phyloP scores from a whole-genome alignment of 2,888 invertebrate genomes.

The Phengaris alcon region DNA sequence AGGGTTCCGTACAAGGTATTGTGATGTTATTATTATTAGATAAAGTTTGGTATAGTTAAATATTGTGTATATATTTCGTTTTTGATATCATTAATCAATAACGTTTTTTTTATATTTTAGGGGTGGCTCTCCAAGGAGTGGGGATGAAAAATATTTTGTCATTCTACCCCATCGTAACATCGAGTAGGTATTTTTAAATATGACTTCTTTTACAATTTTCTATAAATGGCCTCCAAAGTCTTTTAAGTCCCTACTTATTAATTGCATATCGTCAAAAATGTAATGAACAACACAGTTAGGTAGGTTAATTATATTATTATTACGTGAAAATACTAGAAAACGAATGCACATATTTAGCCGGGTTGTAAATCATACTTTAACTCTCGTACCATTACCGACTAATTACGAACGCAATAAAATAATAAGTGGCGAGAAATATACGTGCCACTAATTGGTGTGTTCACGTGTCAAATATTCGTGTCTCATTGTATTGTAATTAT shows the following conservation, averaged over 20 bases:
- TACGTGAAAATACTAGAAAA: background rate
- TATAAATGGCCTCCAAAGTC: background rate
- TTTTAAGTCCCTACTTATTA: background rate
- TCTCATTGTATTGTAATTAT: slow-evolving; percentile 1
- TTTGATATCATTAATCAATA: too few relatives aligned
- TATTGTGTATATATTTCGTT: too few relatives aligned
- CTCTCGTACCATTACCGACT: background rate
- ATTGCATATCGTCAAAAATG: background rate
- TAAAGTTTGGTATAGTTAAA: too few relatives aligned
- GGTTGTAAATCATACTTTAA: slow-evolving; percentile 3
- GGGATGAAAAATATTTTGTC: too few relatives aligned
- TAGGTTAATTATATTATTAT: background rate
- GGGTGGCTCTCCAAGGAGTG: too few relatives aligned
- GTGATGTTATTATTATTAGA: too few relatives aligned
- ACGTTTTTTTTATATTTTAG: too few relatives aligned
- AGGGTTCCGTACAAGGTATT: too few relatives aligned
- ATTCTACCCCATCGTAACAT: too few relatives aligned
- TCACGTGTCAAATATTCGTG: background rate
- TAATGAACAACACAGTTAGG: too few relatives aligned
- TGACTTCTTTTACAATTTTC: background rate
- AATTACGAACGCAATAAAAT: slow-evolving; percentile 8
- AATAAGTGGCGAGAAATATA: background rate
- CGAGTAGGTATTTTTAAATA: too few relatives aligned
- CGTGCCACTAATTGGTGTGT: slow-evolving; percentile 6
- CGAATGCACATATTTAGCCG: background rate